Conservation (phyloP, 2,888 invertebrate species). For the Colletes collaris region DNA sequence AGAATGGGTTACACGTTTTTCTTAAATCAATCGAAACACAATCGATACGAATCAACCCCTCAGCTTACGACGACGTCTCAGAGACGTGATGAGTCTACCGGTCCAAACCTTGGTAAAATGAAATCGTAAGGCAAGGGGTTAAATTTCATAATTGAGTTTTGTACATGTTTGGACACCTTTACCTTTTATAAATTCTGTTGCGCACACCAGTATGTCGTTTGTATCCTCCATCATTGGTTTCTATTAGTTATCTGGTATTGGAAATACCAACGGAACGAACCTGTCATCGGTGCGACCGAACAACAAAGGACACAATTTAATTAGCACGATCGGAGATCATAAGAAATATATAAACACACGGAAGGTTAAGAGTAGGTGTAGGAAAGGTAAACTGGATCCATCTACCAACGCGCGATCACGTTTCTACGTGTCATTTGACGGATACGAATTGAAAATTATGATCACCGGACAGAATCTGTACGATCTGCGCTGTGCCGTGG, state of each 20-base stretch:
- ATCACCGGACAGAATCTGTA: not conserved
- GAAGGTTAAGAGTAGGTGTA: slow-evolving; percentile 60
- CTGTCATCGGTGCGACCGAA: slow-evolving; percentile 55
- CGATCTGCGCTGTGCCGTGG: slow-evolving; percentile 5
- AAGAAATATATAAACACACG: slow-evolving; percentile 47
- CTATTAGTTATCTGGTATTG: slow-evolving; percentile 28
- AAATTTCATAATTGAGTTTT: not conserved
- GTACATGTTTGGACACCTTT: slow-evolving; percentile 18
- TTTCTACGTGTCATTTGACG: slow-evolving; percentile 18
- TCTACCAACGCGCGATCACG: slow-evolving; percentile 50
- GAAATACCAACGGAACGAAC: slow-evolving; percentile 42
- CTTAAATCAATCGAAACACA: not conserved
- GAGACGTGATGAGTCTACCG: too few species aligned
- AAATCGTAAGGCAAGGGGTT: not conserved
- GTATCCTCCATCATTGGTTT: slow-evolving; percentile 76
- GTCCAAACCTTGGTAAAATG: too few species aligned
- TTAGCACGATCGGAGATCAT: slow-evolving; percentile 50
- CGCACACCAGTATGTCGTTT: slow-evolving; percentile 74
- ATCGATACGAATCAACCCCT: not conserved
- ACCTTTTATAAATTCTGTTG: slow-evolving; percentile 81
- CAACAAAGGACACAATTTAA: slow-evolving; percentile 56
- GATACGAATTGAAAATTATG: slow-evolving; percentile 30
- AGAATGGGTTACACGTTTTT: slow-evolving; percentile 14
- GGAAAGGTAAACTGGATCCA: slow-evolving; percentile 58
- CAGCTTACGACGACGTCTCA: too few species aligned